A percentile compares a stretch with the other conserved stretches of the same genome.
These are phyloP conservation scores for Brenthis hecate DNA, from an alignment of 2,888 invertebrate genomes.

Conservation along the genomic window DNA sequence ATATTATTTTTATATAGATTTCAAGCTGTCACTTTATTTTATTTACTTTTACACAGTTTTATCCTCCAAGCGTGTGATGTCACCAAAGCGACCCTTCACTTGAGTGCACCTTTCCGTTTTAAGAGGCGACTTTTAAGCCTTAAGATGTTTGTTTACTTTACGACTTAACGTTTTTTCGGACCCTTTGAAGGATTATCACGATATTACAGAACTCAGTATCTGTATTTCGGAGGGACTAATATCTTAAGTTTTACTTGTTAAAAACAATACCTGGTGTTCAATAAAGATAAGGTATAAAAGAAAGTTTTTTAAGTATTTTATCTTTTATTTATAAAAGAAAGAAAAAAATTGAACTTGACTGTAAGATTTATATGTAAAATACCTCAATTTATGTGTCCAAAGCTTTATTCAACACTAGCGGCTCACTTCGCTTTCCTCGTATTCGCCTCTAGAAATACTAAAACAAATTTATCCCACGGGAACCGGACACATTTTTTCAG, in stretches of 20 bases:
- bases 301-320: not conserved
- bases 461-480: too few species aligned
- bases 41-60: constrained; percentile 5
- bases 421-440: too few species aligned
- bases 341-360: too few species aligned
- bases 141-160: constrained; percentile 43
- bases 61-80: constrained; percentile 27
- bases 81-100: constrained; percentile 38
- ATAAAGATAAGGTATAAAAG: not conserved
- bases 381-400: too few species aligned
- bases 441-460: too few species aligned
- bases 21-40: not conserved
- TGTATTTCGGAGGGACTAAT: constrained; percentile 6
- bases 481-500: too few species aligned
- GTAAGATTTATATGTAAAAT: too few species aligned
- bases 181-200: constrained; percentile 40
- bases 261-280: not conserved
- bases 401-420: too few species aligned
- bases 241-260: not conserved
- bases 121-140: constrained; percentile 38
- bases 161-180: constrained; percentile 38
- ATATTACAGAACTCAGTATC: constrained; percentile 31
- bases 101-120: constrained; percentile 39
- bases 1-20: not conserved
- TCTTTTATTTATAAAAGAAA: not conserved